Evolutionary conservation across 2,113 vertebrate species (phyloP), one percentile per base, ranked within the genome.

Genomic region (Ceyx cyanopectus): DNA sequence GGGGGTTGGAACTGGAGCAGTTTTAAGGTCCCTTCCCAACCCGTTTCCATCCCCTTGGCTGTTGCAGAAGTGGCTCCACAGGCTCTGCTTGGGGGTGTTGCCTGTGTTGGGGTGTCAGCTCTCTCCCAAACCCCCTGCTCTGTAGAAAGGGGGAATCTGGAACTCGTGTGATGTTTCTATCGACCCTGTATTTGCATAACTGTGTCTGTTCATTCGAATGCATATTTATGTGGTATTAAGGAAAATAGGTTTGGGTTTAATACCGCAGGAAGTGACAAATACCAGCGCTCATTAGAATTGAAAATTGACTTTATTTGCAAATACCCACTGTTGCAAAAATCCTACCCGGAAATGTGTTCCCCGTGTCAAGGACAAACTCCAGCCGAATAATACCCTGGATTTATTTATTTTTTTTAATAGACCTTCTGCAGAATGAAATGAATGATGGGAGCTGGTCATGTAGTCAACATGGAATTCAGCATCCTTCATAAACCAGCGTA

Each of bases 141-240:
- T 37, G 37, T 37, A 58, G 63, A 80, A 70, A 75, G 30, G 84
- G 21, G 21, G 32, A 67, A 19, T 41, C n/a, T 3, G 1, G 72
- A 58, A 76, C 37, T 87, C 73, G 89, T 85, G 92, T 68, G 32
- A 5, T 73, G 66, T 73, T 88, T 81, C 23, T 70, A 26, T 77
- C 89, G 91, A 30, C 74, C n/a, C 78, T 66, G 7, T 30, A 87
- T 97, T 96, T 97, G 90, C 93, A 96, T 97, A 80, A 81, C 90
- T 88, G 46, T 16, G 23, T 73, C 78, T 93, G 46, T 91, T 97
- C 79, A 5, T 83, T 86, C 30, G 3, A 81, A 94, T 94, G 77
- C 79, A 94, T 96, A 87, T 90, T 94, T 73, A 95, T 91, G 32
- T 50, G 85, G 45, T 61, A 81, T 96, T 95, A 97, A 79, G 65